Evolutionary conservation across 2,888 invertebrate species (phyloP).

Genomic region (Hyles lineata): DNA sequence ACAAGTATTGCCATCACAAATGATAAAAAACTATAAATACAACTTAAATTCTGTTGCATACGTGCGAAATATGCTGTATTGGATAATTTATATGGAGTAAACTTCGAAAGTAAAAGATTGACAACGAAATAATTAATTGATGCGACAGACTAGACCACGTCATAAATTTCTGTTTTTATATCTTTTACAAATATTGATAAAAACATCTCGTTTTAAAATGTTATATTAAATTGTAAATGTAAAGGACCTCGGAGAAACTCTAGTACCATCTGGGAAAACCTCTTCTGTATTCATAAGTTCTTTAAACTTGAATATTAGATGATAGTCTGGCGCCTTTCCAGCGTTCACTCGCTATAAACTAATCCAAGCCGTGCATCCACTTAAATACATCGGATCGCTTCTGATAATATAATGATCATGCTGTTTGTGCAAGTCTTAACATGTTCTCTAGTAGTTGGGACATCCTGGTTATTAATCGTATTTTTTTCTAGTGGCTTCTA

Average conservation of each 20-base stretch:
- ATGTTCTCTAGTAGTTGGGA: too few relatives aligned
- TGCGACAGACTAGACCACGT: background rate
- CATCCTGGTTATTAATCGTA: too few relatives aligned
- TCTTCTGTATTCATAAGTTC: conserved; percentile 11
- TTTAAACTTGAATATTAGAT: conserved; percentile 11
- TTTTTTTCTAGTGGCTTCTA: too few relatives aligned
- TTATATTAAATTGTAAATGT: conserved; percentile 2
- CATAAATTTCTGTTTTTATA: conserved; percentile 19
- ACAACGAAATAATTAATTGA: conserved; percentile 20
- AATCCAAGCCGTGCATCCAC: background rate
- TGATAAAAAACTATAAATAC: conserved; percentile 20
- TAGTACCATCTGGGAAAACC: background rate
- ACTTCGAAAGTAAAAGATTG: background rate
- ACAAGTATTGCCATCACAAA: conserved; percentile 23
- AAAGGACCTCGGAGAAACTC: conserved; percentile 15
- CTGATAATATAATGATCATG: too few relatives aligned
- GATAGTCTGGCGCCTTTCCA: conserved; percentile 7
- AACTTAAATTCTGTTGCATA: conserved; percentile 1
- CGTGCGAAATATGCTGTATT: conserved; percentile 19
- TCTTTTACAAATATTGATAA: conserved; percentile 14
- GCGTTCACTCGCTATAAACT: conserved; percentile 2
- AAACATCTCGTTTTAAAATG: conserved; percentile 6
- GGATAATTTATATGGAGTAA: conserved; percentile 20
- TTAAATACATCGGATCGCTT: too few relatives aligned
- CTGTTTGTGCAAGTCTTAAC: too few relatives aligned